Evolutionary conservation across 2,888 invertebrate species (phyloP), one percentile per base, ranked within the genome.

Genomic region (Drosophila histrio): DNA sequence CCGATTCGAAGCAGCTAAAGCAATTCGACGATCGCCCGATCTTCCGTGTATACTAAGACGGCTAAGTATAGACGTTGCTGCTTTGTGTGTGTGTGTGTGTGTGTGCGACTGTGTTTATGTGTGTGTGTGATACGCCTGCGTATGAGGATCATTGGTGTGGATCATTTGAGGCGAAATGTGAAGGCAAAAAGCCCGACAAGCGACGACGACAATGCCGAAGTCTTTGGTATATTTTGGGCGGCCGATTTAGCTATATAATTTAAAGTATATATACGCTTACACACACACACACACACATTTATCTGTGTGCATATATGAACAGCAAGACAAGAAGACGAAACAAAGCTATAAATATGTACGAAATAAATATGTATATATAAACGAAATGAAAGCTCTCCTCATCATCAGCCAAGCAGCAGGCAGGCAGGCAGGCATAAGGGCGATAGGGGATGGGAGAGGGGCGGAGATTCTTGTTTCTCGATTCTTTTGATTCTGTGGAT

Each of bases 301-400:
- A 30, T 1, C 13, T 22, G 7, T 38, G 11, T 63, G 36, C 56
- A 44, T 38, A 60, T 63, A 53, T 57, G 22, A 44, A 43, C 26
- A 66, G 69, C 81, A 78, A 67, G 72, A 62, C 59, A 72, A 75
- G 82, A 85, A 79, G 86, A 79, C 61, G 77, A 82, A 73, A 79
- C 83, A 82, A 82, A 77, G 82, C 82, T 82, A 82, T 85, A 77
- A 85, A 82, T 82, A 82, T 82, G 74, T 82, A 72, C 49, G 49
- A 63, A 69, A 61, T 56, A 64, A 59, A 67, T 64, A 72, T 57
- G 75, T 36, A 61, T 49, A 59, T 56, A 63, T 39, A 44, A 24
- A 53, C 46, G 66, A 72, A 85, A 82, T 72, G 79, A 82, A 82
- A 82, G 82, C 85, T 82, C 72, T 72, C 47, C 15, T 46, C 60